These are phyloP conservation scores for Drosophila limbata DNA, from an alignment of 2,888 invertebrate species.

Conservation along the genomic window DNA sequence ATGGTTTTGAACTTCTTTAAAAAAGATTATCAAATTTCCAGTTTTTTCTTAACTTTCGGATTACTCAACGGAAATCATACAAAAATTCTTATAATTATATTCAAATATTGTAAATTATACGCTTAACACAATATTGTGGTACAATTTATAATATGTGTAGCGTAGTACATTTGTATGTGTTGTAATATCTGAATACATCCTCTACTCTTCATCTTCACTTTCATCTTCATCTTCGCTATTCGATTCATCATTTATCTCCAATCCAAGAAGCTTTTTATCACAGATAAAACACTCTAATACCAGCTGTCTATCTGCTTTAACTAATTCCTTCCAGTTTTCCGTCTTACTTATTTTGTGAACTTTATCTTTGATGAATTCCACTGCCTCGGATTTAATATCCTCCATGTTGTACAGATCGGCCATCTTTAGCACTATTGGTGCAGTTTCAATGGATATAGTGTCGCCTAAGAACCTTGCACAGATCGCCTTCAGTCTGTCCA, in stretches of 20 bases:
- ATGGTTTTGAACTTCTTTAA: background rate
- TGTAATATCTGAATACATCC: too few relatives aligned
- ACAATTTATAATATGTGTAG: too few relatives aligned
- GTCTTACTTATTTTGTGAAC: background rate
- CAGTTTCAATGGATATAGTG: constrained; percentile 96
- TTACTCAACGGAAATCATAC: too few relatives aligned
- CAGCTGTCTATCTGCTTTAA: background rate
- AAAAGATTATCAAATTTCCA: background rate
- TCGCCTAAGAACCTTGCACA: constrained; percentile 98
- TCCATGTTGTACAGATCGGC: constrained; percentile 98
- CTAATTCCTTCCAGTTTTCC: background rate
- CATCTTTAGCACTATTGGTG: constrained; percentile 96
- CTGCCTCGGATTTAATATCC: background rate
- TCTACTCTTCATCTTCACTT: too few relatives aligned
- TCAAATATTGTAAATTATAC: too few relatives aligned
- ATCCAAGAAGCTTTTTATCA: background rate
- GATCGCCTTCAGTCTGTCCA: constrained; percentile 99
- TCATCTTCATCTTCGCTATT: too few relatives aligned
- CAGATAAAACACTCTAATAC: background rate
- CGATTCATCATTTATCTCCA: background rate
- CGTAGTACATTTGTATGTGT: too few relatives aligned
- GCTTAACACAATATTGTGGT: too few relatives aligned
- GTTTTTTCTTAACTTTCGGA: background rate
- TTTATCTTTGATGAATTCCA: background rate
- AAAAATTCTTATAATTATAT: too few relatives aligned